Percentiles rank a stretch among this genome's conserved stretches.
These are phyloP conservation scores for Zaprionus bogoriensis DNA, from an alignment of 2,888 invertebrate species.

Conservation along the genomic window DNA sequence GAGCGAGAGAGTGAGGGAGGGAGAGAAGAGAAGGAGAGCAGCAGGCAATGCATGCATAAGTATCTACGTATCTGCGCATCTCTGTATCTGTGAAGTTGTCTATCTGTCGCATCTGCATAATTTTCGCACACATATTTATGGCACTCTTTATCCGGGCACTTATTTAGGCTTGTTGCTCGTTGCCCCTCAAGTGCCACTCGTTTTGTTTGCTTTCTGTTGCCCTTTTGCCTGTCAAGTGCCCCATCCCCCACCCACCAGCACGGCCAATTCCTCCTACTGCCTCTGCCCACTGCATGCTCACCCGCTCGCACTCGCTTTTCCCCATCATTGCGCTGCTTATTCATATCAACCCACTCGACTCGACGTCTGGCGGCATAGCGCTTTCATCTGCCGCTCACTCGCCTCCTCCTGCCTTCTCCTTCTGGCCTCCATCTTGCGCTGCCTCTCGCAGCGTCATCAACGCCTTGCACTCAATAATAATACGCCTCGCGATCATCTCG, in stretches of 20 bases:
- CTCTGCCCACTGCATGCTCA: background rate
- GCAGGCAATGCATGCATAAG: conserved; percentile 5
- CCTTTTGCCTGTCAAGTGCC: conserved; percentile 51
- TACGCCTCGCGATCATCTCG: conserved; percentile 16
- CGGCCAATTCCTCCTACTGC: background rate
- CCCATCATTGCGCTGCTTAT: conserved; percentile 47
- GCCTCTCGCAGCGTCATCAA: conserved; percentile 20
- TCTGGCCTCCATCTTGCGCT: background rate
- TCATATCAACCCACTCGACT: conserved; percentile 64
- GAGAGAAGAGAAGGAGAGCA: background rate
- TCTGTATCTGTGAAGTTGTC: conserved; percentile 13
- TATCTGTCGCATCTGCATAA: conserved; percentile 56
- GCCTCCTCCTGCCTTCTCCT: background rate
- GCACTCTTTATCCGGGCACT: conserved; percentile 54
- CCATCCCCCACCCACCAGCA: too few species aligned
- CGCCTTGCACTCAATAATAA: conserved; percentile 44
- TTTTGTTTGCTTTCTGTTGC: conserved; percentile 59
- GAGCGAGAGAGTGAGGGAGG: background rate
- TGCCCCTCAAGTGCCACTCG: conserved; percentile 65
- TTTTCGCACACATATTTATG: conserved; percentile 66
- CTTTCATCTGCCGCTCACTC: conserved; percentile 64
- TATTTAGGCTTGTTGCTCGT: conserved; percentile 62
- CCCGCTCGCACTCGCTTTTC: conserved; percentile 7
- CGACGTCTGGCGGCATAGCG: conserved; percentile 56
- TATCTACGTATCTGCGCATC: conserved; percentile 9